Base-by-base conservation (phyloP, 2,888 invertebrate species). In the Venusia cambrica region DNA sequence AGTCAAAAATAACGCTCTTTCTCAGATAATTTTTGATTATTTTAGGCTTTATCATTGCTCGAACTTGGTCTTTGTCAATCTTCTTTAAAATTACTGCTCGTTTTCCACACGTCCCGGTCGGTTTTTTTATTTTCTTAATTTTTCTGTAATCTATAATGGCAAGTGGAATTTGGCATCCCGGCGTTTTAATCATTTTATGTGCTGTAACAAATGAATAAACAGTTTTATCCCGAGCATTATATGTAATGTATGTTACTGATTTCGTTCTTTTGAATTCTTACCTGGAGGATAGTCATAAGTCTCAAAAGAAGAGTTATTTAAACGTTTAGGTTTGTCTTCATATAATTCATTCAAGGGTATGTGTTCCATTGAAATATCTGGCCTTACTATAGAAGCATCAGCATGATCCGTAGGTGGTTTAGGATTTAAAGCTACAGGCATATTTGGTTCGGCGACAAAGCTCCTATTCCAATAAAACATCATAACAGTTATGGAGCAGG, bases 141-240 rank as follows among this genome's bases (percentile, higher is more conserved):
- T 59, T 67, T 26, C 42, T 42, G 32, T 73, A 81, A 12, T 65
- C 34, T 3, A 77, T 44, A 43, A 64, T 46, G 6, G 49, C 35
- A 19, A 69, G 13, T 1, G 83, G 84, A 38, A 84, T 83, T 59
- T 70, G 60, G 44, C 84, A 83, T 1, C 81, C 81, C 1, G 58
- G 54, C 4, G 76, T 80, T 20, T 72, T 43, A 22, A 84, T 45
- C 57, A 73, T 55, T 24, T 54, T 50, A n/a, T n/a, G n/a, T 5
- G 35, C 77, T 79, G 59, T 43, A 65, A 72, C 12, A 24, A 28
- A 33, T n/a, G n/a, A n/a, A n/a, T n/a, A 13, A 6, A 15, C 15
- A 26, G 14, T 28, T 29, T n/a, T n/a, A n/a, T n/a, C n/a, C n/a
- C n/a, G n/a, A n/a, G n/a, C n/a, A n/a, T n/a, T n/a, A n/a, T n/a